Percentiles rank a stretch among this genome's conserved stretches.
Evolutionary conservation across 2,888 invertebrate genomes (phyloP).

Genomic region (Sarcophaga subvicina): DNA sequence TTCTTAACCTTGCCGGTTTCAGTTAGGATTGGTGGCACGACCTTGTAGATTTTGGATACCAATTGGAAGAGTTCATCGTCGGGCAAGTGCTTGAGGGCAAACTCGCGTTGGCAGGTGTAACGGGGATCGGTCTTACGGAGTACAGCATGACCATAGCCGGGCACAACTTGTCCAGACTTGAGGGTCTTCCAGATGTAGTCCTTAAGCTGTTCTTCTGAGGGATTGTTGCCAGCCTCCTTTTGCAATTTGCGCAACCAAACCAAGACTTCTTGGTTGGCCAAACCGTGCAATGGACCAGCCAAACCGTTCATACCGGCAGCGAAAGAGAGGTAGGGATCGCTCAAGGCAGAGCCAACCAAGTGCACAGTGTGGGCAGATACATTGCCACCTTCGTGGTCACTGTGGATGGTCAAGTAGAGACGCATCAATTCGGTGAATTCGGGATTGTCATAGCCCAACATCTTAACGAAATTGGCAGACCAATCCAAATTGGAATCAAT

Average conservation of each 20-base stretch:
- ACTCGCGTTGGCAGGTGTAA: constrained; percentile 93
- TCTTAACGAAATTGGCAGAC: constrained; percentile 91
- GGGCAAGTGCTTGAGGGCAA: constrained; percentile 92
- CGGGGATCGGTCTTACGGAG: constrained; percentile 92
- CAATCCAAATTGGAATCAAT: constrained; percentile 91
- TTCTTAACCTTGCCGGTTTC: constrained; percentile 94
- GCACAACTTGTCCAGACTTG: constrained; percentile 93
- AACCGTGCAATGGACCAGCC: constrained; percentile 94
- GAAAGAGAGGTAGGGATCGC: constrained; percentile 93
- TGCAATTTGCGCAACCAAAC: constrained; percentile 96
- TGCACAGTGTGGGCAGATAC: constrained; percentile 95
- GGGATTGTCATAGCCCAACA: constrained; percentile 90
- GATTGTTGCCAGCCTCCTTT: constrained; percentile 91
- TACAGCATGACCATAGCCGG: constrained; percentile 95
- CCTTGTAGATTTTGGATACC: constrained; percentile 91
- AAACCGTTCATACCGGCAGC: constrained; percentile 93
- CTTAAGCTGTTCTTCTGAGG: constrained; percentile 94
- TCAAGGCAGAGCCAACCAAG: constrained; percentile 92
- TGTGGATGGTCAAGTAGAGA: constrained; percentile 92
- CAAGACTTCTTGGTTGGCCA: constrained; percentile 96
- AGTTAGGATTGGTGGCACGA: constrained; percentile 91
- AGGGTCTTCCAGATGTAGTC: constrained; percentile 99
- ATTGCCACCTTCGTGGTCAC: constrained; percentile 95
- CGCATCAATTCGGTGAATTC: constrained; percentile 92
- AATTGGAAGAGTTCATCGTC: constrained; percentile 90